These are phyloP conservation scores for Charadrius vociferus DNA, from an alignment of 2,113 vertebrate genomes.

Conservation along the genomic window DNA sequence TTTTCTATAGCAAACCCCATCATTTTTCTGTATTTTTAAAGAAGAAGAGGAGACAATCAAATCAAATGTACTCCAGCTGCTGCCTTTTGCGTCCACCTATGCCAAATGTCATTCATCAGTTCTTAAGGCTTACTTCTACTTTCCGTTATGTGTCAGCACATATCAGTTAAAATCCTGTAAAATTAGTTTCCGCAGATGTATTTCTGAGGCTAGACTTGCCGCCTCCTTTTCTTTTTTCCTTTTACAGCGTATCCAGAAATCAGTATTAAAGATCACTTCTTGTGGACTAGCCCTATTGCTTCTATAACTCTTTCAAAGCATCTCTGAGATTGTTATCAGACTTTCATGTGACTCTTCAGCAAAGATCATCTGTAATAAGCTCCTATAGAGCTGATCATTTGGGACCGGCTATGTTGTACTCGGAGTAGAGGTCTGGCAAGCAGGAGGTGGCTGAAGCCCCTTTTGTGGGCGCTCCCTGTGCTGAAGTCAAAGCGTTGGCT, in stretches of 20 bases:
- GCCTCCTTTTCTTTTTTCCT: constrained; percentile 3
- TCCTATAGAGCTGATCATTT: neutral
- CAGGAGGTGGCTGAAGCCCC: neutral
- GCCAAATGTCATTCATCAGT: constrained; percentile 8
- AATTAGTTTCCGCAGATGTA: constrained; percentile 11
- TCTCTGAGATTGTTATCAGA: neutral
- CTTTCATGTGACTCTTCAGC: neutral
- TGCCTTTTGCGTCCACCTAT: constrained; percentile 12
- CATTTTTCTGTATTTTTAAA: neutral
- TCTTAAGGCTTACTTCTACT: constrained; percentile 15
- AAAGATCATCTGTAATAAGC: neutral
- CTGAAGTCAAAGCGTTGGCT: neutral
- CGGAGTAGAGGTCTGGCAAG: neutral
- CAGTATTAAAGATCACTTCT: constrained; percentile 26
- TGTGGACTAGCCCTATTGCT: constrained; percentile 5
- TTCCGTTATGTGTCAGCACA: neutral
- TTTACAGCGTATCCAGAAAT: constrained; percentile 12
- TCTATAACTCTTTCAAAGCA: neutral
- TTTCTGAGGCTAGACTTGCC: neutral
- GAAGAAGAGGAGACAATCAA: neutral
- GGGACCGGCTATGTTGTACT: neutral
- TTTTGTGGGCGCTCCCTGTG: fast-evolving
- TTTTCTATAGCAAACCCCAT: neutral
- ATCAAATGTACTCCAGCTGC: neutral
- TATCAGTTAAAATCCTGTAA: constrained; percentile 4